Evolutionary conservation across 2,888 invertebrate species (phyloP).

Genomic region (Adelphocoris suturalis): DNA sequence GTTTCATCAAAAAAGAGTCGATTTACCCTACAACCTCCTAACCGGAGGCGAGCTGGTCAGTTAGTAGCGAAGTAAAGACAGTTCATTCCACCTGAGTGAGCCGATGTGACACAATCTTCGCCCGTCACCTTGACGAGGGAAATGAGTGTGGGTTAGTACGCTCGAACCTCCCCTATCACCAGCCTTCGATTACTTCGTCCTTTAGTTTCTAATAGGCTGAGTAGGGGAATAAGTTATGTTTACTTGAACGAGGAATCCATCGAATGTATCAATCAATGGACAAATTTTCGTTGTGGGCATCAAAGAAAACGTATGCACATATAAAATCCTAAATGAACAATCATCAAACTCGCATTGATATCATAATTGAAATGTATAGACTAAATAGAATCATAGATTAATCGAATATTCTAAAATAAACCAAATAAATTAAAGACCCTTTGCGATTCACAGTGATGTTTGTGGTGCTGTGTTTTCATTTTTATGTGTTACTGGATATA

Average conservation of each 20-base stretch:
- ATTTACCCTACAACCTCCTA: too few relatives aligned
- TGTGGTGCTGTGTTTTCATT: too few relatives aligned
- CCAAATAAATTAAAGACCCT: too few relatives aligned
- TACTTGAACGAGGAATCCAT: not conserved
- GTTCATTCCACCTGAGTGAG: conserved; percentile 32
- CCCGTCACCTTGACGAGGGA: conserved; percentile 20
- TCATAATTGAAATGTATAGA: too few relatives aligned
- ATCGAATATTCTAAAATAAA: too few relatives aligned
- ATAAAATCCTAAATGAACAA: too few relatives aligned
- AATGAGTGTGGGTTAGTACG: conserved; percentile 36
- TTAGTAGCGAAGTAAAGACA: not conserved
- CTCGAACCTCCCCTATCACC: not conserved
- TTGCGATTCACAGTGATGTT: too few relatives aligned
- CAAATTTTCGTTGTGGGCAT: not conserved
- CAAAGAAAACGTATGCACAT: too few relatives aligned
- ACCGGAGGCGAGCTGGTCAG: not conserved
- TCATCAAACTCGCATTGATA: too few relatives aligned
- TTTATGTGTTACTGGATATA: too few relatives aligned
- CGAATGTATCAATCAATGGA: not conserved
- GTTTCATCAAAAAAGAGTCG: too few relatives aligned
- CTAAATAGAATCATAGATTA: too few relatives aligned
- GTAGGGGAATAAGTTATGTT: not conserved
- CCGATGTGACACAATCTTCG: conserved; percentile 41
- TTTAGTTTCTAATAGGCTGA: conserved; percentile 5
- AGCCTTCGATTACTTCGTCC: conserved; percentile 43